Evolutionary conservation across 2,888 invertebrate species (phyloP), one percentile per base, ranked within the genome.

Genomic region (Luperina testacea): DNA sequence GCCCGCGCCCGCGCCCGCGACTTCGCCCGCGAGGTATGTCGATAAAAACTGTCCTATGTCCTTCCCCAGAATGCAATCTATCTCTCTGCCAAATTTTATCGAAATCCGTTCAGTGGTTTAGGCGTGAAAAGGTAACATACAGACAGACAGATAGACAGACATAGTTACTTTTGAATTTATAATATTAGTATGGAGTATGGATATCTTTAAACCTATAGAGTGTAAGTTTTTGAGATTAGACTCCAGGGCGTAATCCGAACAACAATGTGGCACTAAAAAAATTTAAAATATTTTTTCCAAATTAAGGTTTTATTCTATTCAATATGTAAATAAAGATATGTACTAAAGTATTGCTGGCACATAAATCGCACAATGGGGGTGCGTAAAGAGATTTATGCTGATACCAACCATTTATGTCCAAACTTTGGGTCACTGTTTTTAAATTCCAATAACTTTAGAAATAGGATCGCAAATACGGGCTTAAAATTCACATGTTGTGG

Each of bases 351-450:
- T 69, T 27, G 15, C 69, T 51, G 57, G n/a, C 75, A 72, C 27
- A 74, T 61, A 81, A 65, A 75, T 75, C 69, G 15, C 24, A n/a
- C 45, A 32, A 17, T 59, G 42, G n/a, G 48, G 38, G 24, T 27
- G n/a, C 15, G 38, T 32, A 59, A 15, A 63, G 15, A 63, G 73
- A 80, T 75, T 81, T 64, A 84, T 71, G 70, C 13, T 80, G 68
- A 73, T 53, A 53, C 78, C 32, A 20, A 70, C 61, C n/a, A 76
- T 80, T 67, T 67, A 51, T 51, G 48, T 71, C 38, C 51, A 32
- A 70, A 74, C 63, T 51, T 78, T 74, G 32, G 15, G 17, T 20
- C 38, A 51, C n/a, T 32, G 32, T 70, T 70, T 72, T 45, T 17
- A 53, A 70, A 73, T 59, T 9, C 20, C 45, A 17, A 15, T 11